Base-by-base conservation (phyloP, 2,797 vertebrate genomes). In the Mallotus villosus region DNA sequence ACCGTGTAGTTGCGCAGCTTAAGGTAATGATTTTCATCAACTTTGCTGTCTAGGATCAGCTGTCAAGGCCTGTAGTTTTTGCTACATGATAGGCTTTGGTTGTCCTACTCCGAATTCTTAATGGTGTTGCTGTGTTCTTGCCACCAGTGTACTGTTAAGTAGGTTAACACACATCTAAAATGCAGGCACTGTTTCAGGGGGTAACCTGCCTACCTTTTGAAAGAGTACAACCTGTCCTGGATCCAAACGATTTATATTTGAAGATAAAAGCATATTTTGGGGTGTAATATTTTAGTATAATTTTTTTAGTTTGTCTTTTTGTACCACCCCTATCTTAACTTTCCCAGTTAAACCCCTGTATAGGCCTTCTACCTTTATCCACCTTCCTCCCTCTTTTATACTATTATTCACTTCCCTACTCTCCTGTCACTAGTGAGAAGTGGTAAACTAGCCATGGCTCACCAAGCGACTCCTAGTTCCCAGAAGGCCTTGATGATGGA, bases 401-500 rank as follows among this genome's bases (percentile, higher is more conserved):
- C 27, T 29, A 6, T 21, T 34, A 8, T 34, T 34, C 32, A 34
- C 0, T 24, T 22, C 63, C 59, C 75, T 9, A 57, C 19, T 34
- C 14, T 72, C 32, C 58, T 74, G 58, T 67, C 60, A 63, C 57
- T 37, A 32, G 78, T 74, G 62, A 73, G 77, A 82, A 77, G 83
- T 84, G 80, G 87, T 83, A 85, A 11, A 60, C 17, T 80, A 53
- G 84, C 72, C 84, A 97, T 97, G 96, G 97, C 97, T 88, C 96
- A 97, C 91, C 95, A 97, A 92, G 94, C 96, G 83, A 96, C 95
- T 93, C 96, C 96, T 77, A 96, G 95, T 88, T 98, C 95, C 21
- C 97, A 98, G 92, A 98, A 98, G 85, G 96, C 96, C 83, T 90
- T 97, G 86, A 96, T 98, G 96, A 93, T 98, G 86, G 96, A 98